Evolutionary conservation across 1,140 invertebrate species (phyloP).

Genomic region (Drosophila nigrodunni): DNA sequence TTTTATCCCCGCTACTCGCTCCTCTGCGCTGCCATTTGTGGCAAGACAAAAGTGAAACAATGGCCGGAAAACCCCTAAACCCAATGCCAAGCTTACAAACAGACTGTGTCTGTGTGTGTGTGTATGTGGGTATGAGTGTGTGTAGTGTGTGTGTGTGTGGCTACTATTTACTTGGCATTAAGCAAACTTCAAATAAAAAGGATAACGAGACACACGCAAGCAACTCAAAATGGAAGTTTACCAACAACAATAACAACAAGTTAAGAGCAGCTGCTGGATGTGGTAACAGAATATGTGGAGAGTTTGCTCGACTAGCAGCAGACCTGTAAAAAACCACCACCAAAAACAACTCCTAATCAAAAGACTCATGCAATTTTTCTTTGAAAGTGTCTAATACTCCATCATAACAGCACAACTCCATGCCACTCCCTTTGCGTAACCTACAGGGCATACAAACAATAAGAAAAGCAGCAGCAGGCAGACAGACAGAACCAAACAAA

Average conservation of each 20-base stretch:
- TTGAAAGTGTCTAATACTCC: too few relatives aligned
- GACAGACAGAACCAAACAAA: conserved; percentile 25
- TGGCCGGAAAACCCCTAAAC: conserved; percentile 40
- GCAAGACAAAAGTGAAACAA: conserved; percentile 64
- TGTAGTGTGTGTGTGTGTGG: conserved; percentile 28
- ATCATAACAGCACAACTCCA: too few relatives aligned
- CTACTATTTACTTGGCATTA: conserved; percentile 80
- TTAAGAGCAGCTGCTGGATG: conserved; percentile 10
- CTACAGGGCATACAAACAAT: conserved; percentile 20
- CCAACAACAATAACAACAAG: conserved; percentile 56
- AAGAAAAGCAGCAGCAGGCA: conserved; percentile 42
- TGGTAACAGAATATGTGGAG: background rate
- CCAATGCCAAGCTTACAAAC: conserved; percentile 17
- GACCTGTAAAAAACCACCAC: background rate
- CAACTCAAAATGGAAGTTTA: conserved; percentile 73
- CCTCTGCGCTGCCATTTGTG: conserved; percentile 54
- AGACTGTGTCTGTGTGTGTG: background rate
- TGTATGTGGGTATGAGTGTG: conserved; percentile 26
- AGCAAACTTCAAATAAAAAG: conserved; percentile 83
- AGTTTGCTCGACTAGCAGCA: background rate
- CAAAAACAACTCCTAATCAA: too few relatives aligned
- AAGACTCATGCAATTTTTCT: too few relatives aligned
- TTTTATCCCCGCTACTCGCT: conserved; percentile 1
- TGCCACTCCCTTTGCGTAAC: background rate
- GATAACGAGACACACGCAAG: conserved; percentile 79